Evolutionary conservation across 2,797 vertebrate species (phyloP).

Genomic region (Myotis pilosus): DNA sequence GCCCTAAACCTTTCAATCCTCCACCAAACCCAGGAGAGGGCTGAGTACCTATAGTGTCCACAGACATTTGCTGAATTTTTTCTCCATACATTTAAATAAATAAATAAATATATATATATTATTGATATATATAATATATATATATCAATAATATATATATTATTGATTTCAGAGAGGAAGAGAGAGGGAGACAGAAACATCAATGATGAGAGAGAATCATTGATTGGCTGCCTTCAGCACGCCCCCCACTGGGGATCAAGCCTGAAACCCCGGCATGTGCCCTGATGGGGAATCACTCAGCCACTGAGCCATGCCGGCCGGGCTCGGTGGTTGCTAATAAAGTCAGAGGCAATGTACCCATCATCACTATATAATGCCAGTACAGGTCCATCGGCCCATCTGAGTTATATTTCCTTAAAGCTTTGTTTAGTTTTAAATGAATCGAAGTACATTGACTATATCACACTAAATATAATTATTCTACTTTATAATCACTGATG

Average conservation of each 20-base stretch:
- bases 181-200: too few relatives aligned
- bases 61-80: background rate
- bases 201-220: too few relatives aligned
- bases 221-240: too few relatives aligned
- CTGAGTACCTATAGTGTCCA: background rate
- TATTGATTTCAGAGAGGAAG: too few relatives aligned
- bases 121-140: too few relatives aligned
- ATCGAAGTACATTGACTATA: background rate
- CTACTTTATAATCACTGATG: background rate
- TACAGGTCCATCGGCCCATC: background rate
- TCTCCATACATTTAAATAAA: background rate
- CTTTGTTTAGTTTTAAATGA: constrained; percentile 1
- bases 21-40: background rate
- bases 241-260: too few relatives aligned
- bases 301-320: background rate
- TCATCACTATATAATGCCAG: background rate
- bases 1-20: background rate
- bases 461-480: background rate
- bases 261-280: too few relatives aligned
- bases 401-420: background rate
- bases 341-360: background rate
- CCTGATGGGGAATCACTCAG: too few relatives aligned
- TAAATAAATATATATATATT: too few relatives aligned
- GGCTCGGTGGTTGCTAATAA: background rate
- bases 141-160: too few relatives aligned